Evolutionary conservation across 2,113 vertebrate species (phyloP), one percentile per base, ranked within the genome.

Genomic region (Girardinichthys multiradiatus): DNA sequence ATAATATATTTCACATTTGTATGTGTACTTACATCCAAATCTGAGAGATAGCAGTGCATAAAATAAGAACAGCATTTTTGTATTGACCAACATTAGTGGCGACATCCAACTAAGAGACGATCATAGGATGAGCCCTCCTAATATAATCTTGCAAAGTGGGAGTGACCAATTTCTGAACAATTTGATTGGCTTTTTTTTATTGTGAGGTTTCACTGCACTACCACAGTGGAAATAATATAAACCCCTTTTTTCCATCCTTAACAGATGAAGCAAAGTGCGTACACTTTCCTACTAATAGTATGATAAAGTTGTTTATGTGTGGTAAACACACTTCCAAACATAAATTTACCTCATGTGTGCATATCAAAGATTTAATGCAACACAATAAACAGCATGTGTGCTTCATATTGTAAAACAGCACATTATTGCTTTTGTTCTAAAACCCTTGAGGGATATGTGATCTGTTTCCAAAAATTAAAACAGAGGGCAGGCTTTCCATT

Each of bases 121-220:
- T 19, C 12, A 1, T 1, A 57, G 13, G 28, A 26, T 11, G 48
- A 31, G 26, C 35, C 3, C 6, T 24, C 24, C 62, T 63, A 9
- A 72, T 72, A 3, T 64, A 64, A 61, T 28, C 11, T 10, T 13
- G 58, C 29, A 0, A 71, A 71, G 63, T 73, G 78, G 84, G 81
- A 67, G 81, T 73, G 70, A 42, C 62, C 37, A 64, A 24, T 4
- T 33, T 64, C 8, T 14, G 3, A 58, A 51, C 17, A 27, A 64
- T 69, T 45, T 86, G 77, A 86, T 83, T 86, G 86, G 86, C n/a
- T 45, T 17, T 27, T 5, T 81, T 1, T 37, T 4, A 26, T 26
- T 21, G 4, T 28, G 28, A 10, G 1, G 0, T n/a, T 30, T 58
- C 30, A 66, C 13, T 39, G 4, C 17, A 19, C 17, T n/a, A 51